Conservation (phyloP, 2,113 vertebrate genomes). For the Marmota flaviventris region DNA sequence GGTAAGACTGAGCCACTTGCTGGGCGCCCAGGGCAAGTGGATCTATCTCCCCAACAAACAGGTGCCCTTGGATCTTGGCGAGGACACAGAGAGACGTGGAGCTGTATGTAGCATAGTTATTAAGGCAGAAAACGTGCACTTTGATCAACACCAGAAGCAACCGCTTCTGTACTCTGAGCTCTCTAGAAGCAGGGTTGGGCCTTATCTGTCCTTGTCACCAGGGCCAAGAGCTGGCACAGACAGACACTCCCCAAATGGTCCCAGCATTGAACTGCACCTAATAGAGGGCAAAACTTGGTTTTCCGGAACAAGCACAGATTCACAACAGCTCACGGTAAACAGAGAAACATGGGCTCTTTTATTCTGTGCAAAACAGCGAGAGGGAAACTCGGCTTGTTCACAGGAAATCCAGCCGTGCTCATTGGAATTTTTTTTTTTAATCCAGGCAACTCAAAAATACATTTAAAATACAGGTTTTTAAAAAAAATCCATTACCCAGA, state of each 20-base stretch:
- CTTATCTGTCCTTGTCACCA: neutral
- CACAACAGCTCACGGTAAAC: neutral
- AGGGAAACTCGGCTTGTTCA: neutral
- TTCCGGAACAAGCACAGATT: neutral
- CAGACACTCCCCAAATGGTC: neutral
- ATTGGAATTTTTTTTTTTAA: neutral
- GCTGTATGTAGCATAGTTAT: neutral
- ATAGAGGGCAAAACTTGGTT: neutral
- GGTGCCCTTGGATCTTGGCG: neutral
- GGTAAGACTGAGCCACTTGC: no score
- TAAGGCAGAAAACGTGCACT: neutral
- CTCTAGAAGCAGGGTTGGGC: neutral
- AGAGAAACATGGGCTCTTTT: neutral
- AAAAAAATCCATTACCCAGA: no score
- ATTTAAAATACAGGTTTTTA: constrained; percentile 15
- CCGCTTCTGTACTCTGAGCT: accelerated
- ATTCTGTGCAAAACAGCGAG: neutral
- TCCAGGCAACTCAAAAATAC: neutral
- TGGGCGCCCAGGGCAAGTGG: accelerated
- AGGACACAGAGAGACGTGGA: neutral
- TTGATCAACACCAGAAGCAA: neutral
- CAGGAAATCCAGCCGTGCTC: neutral
- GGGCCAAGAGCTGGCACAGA: neutral
- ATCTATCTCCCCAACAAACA: no score
- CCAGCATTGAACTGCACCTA: neutral